A percentile compares a stretch with the other conserved stretches of the same genome.
Evolutionary conservation across 35 echinoderm and acorn worm species (phyloP).

Genomic region (Diadema setosum): DNA sequence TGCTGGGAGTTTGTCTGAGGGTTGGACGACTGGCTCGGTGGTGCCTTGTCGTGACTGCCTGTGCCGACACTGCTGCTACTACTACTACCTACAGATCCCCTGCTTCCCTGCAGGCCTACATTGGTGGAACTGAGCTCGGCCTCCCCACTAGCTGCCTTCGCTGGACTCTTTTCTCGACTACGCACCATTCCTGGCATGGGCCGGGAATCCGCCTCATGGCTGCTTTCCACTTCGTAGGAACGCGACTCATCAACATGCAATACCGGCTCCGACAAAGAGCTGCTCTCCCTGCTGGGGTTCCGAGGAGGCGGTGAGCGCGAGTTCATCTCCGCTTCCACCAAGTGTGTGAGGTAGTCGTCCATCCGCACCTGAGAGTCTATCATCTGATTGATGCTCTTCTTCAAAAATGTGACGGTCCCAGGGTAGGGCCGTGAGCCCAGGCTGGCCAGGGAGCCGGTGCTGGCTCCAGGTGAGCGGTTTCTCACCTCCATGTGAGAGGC

Average conservation of each 20-base stretch:
- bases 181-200: neutral
- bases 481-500: neutral
- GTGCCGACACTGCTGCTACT: constrained; percentile 6
- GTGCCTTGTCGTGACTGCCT: neutral
- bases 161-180: neutral
- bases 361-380: constrained; percentile 5
- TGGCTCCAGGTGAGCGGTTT: neutral
- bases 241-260: constrained; percentile 34
- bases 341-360: constrained; percentile 52
- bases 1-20: constrained; percentile 8
- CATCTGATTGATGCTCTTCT: constrained; percentile 33
- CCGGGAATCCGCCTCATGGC: constrained; percentile 30
- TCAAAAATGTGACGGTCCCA: neutral
- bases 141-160: neutral
- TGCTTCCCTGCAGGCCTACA: neutral
- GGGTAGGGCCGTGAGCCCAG: neutral
- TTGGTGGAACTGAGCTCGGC: constrained; percentile 21
- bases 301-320: constrained; percentile 39
- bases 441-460: neutral
- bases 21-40: neutral
- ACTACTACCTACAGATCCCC: neutral
- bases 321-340: constrained; percentile 51
- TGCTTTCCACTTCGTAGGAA: neutral
- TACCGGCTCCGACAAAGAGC: constrained; percentile 34
- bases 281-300: constrained; percentile 46